Evolutionary conservation across 2,888 invertebrate genomes (phyloP).

Genomic region (Hemithea aestivaria): DNA sequence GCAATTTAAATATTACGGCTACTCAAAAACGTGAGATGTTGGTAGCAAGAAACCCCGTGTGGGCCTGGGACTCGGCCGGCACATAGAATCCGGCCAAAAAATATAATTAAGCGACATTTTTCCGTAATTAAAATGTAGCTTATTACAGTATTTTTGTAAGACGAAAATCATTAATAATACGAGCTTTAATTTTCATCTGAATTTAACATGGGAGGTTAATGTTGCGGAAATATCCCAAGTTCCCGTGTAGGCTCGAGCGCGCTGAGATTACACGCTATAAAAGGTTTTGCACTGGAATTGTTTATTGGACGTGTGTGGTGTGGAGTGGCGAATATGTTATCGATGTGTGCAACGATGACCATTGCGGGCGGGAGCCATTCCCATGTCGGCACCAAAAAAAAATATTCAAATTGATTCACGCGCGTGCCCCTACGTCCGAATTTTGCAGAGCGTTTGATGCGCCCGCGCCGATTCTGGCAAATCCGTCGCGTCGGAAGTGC

Average conservation of each 20-base stretch:
- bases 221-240: conserved; percentile 41
- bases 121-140: conserved; percentile 72
- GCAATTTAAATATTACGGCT: conserved; percentile 78
- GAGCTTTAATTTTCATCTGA: conserved; percentile 55
- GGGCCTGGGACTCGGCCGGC: conserved; percentile 61
- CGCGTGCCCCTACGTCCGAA: conserved; percentile 73
- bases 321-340: conserved; percentile 30
- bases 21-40: conserved; percentile 77
- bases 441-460: conserved; percentile 75
- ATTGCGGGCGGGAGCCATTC: conserved; percentile 53
- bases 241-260: conserved; percentile 42
- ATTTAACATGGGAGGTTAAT: conserved; percentile 56
- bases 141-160: conserved; percentile 43
- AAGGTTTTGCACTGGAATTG: conserved; percentile 45
- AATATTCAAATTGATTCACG: conserved; percentile 78
- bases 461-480: conserved; percentile 78
- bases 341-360: conserved; percentile 35
- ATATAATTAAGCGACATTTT: conserved; percentile 67
- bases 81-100: conserved; percentile 63
- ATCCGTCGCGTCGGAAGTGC: conserved; percentile 79
- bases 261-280: conserved; percentile 66
- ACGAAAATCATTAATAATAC: conserved; percentile 63
- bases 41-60: conserved; percentile 72
- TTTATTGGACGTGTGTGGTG: conserved; percentile 15
- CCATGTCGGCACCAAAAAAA: conserved; percentile 70